Evolutionary conservation across 1,140 invertebrate genomes (phyloP).

Genomic region (Diachasma alloeum): DNA sequence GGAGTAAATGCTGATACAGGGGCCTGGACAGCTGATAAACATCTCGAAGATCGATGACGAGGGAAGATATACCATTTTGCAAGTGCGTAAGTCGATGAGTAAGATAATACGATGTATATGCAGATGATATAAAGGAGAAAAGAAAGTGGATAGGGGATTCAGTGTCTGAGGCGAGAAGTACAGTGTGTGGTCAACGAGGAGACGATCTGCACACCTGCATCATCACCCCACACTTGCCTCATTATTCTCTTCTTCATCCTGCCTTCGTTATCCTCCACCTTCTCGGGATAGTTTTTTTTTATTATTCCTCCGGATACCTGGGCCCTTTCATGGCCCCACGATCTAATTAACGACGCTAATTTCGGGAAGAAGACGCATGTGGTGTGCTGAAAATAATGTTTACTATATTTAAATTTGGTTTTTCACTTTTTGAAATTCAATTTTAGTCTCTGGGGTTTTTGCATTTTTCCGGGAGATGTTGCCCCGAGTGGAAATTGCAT

Average conservation of each 20-base stretch:
- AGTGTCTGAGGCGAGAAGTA: background rate
- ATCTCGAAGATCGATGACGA: background rate
- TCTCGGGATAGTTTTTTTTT: background rate
- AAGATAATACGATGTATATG: background rate
- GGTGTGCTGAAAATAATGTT: background rate
- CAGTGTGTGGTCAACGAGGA: slow-evolving; percentile 5
- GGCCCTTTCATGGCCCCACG: background rate
- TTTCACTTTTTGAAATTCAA: background rate
- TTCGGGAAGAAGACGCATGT: background rate
- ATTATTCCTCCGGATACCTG: background rate
- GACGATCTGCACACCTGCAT: slow-evolving; percentile 9
- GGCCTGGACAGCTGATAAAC: background rate
- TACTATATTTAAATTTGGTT: background rate
- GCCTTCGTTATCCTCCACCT: slow-evolving; percentile 6
- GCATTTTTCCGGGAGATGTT: too few relatives aligned
- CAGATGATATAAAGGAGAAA: slow-evolving; percentile 7
- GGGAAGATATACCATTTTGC: background rate
- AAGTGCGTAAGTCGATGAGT: background rate
- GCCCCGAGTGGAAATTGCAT: too few relatives aligned
- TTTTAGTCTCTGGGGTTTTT: too few relatives aligned
- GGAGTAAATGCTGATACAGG: background rate
- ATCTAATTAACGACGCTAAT: slow-evolving; percentile 16
- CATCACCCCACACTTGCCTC: background rate
- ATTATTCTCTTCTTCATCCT: background rate
- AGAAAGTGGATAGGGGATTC: background rate